These are phyloP conservation scores for Hystrix cristata DNA, from an alignment of 2,113 vertebrate genomes.

Conservation along the genomic window DNA sequence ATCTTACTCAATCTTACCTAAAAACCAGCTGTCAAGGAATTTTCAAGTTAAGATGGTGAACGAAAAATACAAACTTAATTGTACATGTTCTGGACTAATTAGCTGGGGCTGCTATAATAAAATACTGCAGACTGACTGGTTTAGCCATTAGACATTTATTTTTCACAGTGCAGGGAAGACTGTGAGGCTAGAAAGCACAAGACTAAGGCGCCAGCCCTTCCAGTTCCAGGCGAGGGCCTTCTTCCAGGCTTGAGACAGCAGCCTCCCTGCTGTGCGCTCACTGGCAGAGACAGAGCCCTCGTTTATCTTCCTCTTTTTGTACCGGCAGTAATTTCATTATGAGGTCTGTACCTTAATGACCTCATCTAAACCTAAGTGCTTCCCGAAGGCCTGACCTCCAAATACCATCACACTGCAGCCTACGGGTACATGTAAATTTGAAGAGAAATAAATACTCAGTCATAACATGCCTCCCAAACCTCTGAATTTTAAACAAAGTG, in stretches of 20 bases:
- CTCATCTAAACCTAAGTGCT: not conserved
- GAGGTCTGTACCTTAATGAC: not conserved
- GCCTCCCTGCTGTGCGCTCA: not conserved
- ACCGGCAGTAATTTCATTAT: not conserved
- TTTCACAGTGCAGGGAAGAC: not conserved
- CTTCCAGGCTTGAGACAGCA: not conserved
- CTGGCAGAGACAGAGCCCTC: not conserved
- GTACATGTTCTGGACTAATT: not conserved
- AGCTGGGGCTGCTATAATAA: not conserved
- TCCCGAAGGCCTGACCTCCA: not conserved
- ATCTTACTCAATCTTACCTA: not conserved
- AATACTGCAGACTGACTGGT: not conserved
- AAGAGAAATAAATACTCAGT: not conserved
- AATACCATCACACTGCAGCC: not conserved
- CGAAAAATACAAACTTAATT: slow-evolving; percentile 29
- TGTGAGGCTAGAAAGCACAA: not conserved
- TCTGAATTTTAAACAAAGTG: not conserved
- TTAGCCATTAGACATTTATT: not conserved
- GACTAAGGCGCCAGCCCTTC: not conserved
- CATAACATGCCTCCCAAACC: not conserved
- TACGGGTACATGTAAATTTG: not conserved
- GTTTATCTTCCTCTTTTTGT: not conserved
- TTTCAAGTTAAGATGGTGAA: not conserved
- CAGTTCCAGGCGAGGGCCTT: not conserved
- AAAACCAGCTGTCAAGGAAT: not conserved